These are phyloP conservation scores for Hemibagrus wyckioides DNA, from an alignment of 2,113 vertebrate genomes.

Conservation along the genomic window DNA sequence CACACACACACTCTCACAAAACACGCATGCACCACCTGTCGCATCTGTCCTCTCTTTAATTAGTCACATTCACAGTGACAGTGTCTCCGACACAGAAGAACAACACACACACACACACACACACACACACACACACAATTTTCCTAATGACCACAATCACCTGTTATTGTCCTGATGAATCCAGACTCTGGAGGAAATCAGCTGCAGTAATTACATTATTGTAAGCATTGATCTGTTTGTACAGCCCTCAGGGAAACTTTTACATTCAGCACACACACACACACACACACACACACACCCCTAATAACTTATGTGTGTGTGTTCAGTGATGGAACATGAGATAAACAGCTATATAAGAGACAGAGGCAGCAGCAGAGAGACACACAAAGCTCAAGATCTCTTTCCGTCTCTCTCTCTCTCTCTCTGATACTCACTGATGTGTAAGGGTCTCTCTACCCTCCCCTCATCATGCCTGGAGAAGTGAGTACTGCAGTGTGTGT, in stretches of 20 bases:
- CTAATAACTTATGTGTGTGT: slow-evolving; percentile 6
- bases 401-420: background rate
- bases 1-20: background rate
- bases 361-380: background rate
- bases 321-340: slow-evolving; percentile 38
- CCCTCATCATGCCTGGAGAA: slow-evolving; percentile 73
- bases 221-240: slow-evolving; percentile 29
- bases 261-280: background rate
- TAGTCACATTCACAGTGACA: background rate
- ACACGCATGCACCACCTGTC: slow-evolving; percentile 18
- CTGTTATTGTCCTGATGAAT: slow-evolving; percentile 11
- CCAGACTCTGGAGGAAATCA: background rate
- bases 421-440: slow-evolving; percentile 58
- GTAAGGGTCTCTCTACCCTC: slow-evolving; percentile 69
- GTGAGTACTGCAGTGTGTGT: slow-evolving; percentile 55
- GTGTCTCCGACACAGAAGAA: background rate
- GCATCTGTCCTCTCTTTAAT: slow-evolving; percentile 5
- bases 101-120: background rate
- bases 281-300: slow-evolving; percentile 3
- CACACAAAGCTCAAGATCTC: background rate
- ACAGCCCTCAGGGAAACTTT: slow-evolving; percentile 1
- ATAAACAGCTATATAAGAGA: slow-evolving; percentile 58
- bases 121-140: background rate
- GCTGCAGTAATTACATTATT: slow-evolving; percentile 35
- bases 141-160: background rate